Percentiles rank a stretch among this genome's conserved stretches.
phyloP scores from a whole-genome alignment of 2,888 invertebrate species.

The Lacanobia oleracea region DNA sequence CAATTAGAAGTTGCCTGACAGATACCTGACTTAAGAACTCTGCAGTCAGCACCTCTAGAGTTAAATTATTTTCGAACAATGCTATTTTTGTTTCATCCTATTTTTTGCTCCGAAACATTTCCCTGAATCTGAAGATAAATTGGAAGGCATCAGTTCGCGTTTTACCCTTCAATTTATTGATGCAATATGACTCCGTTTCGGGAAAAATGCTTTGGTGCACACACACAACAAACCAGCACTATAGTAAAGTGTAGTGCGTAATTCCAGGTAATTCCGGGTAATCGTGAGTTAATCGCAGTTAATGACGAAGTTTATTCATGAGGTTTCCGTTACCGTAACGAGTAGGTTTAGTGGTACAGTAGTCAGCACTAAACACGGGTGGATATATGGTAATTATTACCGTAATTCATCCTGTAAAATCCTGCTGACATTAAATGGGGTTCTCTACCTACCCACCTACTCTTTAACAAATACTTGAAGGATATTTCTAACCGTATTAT shows the following conservation, averaged over 20 bases:
- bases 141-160: slow-evolving; percentile 6
- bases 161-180: slow-evolving; percentile 4
- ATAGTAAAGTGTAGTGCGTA: background rate
- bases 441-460: background rate
- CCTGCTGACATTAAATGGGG: slow-evolving; percentile 9
- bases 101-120: slow-evolving; percentile 14
- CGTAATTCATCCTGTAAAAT: slow-evolving; percentile 9
- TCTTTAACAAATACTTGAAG: background rate
- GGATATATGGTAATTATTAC: slow-evolving; percentile 24
- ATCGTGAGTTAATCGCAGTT: slow-evolving; percentile 10
- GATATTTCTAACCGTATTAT: background rate
- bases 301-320: slow-evolving; percentile 20
- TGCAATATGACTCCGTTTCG: background rate
- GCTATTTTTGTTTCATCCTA: background rate
- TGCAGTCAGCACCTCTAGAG: background rate
- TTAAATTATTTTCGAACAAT: background rate
- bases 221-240: background rate
- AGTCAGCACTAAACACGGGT: background rate
- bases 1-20: background rate
- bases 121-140: slow-evolving; percentile 12
- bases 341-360: slow-evolving; percentile 8
- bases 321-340: background rate
- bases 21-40: background rate
- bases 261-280: slow-evolving; percentile 6
- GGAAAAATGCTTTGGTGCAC: background rate